These are phyloP conservation scores for Sebastes kiyomatsui DNA, from an alignment of 2,797 vertebrate species.

Conservation along the genomic window DNA sequence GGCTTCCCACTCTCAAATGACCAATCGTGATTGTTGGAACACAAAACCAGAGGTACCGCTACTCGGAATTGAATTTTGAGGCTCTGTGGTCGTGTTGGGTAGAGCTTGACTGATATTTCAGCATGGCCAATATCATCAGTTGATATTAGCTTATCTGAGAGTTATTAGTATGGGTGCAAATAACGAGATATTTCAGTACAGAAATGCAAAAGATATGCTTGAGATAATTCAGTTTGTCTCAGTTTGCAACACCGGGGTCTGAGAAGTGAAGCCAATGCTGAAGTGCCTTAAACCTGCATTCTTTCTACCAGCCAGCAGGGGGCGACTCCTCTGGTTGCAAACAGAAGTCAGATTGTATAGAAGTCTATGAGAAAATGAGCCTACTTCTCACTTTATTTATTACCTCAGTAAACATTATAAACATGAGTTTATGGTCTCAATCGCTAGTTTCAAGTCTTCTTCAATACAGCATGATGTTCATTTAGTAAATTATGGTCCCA, in stretches of 20 bases:
- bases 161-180: background rate
- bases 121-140: background rate
- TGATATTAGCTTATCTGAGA: background rate
- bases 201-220: background rate
- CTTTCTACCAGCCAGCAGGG: too few relatives aligned
- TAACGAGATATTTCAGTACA: background rate
- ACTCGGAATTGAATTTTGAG: background rate
- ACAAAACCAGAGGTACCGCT: background rate
- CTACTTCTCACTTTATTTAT: too few relatives aligned
- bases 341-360: too few relatives aligned
- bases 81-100: background rate
- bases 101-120: fast-evolving
- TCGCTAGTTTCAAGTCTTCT: too few relatives aligned
- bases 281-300: fast-evolving
- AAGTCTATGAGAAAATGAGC: too few relatives aligned
- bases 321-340: too few relatives aligned
- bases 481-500: too few relatives aligned
- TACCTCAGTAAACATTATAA: too few relatives aligned
- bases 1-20: background rate
- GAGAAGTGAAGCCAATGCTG: too few relatives aligned
- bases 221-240: background rate
- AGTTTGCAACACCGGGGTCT: fast-evolving
- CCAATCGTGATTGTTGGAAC: background rate
- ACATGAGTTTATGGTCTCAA: too few relatives aligned
- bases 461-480: too few relatives aligned